Evolutionary conservation across 1,140 invertebrate genomes (phyloP).

Genomic region (Pantala flavescens): DNA sequence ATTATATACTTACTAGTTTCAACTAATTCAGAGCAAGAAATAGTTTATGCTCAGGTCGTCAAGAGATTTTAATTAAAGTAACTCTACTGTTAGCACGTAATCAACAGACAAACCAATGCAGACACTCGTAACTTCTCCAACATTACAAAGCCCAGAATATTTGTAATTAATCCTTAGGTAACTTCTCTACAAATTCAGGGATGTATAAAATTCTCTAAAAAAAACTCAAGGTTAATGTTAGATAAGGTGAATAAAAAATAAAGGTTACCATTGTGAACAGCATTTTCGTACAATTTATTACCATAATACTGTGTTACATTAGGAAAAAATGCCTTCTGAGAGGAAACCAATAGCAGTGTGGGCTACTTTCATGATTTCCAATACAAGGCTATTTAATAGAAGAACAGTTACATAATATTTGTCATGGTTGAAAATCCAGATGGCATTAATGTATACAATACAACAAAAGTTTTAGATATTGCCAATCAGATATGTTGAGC

Average conservation of each 20-base stretch:
- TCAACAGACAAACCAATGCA: no score
- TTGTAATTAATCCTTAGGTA: no score
- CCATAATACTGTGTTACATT: conserved; percentile 10
- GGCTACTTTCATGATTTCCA: conserved; percentile 9
- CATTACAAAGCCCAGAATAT: no score
- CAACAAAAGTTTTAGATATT: not conserved
- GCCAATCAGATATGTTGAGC: conserved; percentile 8
- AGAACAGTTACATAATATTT: conserved; percentile 4
- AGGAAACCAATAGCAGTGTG: conserved; percentile 4
- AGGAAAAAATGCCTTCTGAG: conserved; percentile 7
- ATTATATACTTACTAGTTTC: no score
- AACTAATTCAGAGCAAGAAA: no score
- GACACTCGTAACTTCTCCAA: no score
- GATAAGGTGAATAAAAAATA: not conserved
- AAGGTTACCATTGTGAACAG: not conserved
- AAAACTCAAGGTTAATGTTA: no score
- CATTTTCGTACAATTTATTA: conserved; percentile 3
- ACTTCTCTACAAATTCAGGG: no score
- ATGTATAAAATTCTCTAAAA: no score
- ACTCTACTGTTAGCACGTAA: no score
- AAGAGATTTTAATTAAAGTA: no score
- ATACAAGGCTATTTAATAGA: not conserved
- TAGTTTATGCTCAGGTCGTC: no score
- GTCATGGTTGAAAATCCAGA: not conserved
- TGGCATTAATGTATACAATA: not conserved